Base-by-base conservation (phyloP, 2,797 vertebrate species). In the Tiaroga cobitis region DNA sequence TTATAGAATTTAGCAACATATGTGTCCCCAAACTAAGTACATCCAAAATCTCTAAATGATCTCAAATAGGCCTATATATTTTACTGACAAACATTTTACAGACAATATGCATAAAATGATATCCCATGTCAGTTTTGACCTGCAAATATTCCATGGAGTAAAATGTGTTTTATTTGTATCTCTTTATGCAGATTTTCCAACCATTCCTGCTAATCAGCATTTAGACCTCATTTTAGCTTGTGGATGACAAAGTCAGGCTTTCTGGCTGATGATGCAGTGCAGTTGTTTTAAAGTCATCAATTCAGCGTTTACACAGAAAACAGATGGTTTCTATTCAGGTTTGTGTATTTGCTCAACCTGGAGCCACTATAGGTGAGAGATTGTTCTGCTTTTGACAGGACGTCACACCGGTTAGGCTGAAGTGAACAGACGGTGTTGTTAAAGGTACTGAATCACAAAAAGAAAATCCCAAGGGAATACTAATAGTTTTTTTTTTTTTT, bases 351-450 rank as follows among this genome's bases (percentile, higher is more conserved):
- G 77, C 37, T 65, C 6, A 46, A 46, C 5, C 59, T 32, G n/a
- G 39, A 65, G 59, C 41, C 39, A 79, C 77, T 46, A 61, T 29
- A 46, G 59, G 77, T 63, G 59, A 41, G 75, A 61, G 54, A 78
- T 61, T 61, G 2, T 41, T 77, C 54, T 61, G 15, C 37, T 61
- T 78, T 59, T 19, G 75, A 78, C 37, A 19, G 37, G 16, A 78
- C 61, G 56, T 78, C 75, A 77, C 75, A 61, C 24, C 24, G 41
- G 54, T 61, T 29, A 41, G 16, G 75, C 19, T 61, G 2, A 78
- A 41, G 24, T 2, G 8, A 78, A 78, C 75, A 78, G 61, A 63
- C 46, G 39, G 39, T 34, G 59, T 67, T 65, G 18, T 65, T 78
- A 34, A 75, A 65, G 26, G n/a, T 8, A 29, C 41, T 15, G 61